Evolutionary conservation across 2,888 invertebrate species (phyloP), one percentile per base, ranked within the genome.

Genomic region (Luffia ferchaultella): DNA sequence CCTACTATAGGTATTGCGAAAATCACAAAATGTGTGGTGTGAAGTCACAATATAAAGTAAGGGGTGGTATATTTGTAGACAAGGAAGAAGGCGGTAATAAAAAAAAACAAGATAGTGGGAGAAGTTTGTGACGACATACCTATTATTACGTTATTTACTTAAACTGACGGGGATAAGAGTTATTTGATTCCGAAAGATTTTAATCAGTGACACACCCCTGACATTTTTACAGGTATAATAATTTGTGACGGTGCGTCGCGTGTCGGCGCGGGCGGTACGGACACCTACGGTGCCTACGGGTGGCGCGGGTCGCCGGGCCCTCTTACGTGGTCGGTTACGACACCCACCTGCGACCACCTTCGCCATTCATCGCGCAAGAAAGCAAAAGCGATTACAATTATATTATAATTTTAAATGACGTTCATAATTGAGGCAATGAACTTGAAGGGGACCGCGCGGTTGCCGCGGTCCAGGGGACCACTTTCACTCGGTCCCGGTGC

Each of bases 351-450:
- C 57, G 53, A 55, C 55, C 57, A 53, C 63, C 57, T 58, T 60
- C 63, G 58, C 64, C 67, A 67, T 68, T 43, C 46, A 41, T 45
- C 45, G 63, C 63, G 63, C 61, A 68, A 62, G 67, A 70, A 72
- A 71, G 69, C 63, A 67, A 68, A 63, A 54, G 50, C 49, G 45
- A 54, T 50, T 54, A 51, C 58, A 62, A 68, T 61, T 70, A 73
- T 67, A 70, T 68, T 71, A 72, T 73, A 74, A 70, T 58, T 74
- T 75, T 69, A 64, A 71, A 72, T 74, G 76, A 73, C 68, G 70
- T 68, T 68, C 73, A 74, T 78, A 77, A 80, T 76, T 70, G 70
- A 82, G 76, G 69, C 82, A 83, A 77, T 83, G 82, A 82, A 82
- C 82, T 80, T 82, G 65, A 67, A 63, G 63, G 65, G 63, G 63